A percentile compares a stretch with the other conserved stretches of the same genome.
Evolutionary conservation across 2,888 invertebrate species (phyloP).

Genomic region (Bombyx huttoni): DNA sequence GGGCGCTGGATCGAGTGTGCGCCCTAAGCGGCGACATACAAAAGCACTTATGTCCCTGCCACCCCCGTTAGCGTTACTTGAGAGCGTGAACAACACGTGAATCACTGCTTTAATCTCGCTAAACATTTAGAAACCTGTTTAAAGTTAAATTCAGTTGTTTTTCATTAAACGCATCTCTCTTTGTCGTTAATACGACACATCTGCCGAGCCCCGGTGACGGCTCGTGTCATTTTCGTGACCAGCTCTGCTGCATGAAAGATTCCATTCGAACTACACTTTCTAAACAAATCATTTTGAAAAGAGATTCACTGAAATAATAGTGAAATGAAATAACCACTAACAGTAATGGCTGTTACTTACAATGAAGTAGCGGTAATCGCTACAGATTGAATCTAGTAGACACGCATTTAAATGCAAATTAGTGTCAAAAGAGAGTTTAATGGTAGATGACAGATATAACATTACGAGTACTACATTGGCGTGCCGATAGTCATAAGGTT

Average conservation of each 20-base stretch:
- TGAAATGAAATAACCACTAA: too few species aligned
- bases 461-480: too few species aligned
- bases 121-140: constrained; percentile 8
- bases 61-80: neutral
- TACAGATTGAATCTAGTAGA: too few species aligned
- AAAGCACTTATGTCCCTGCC: neutral
- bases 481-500: too few species aligned
- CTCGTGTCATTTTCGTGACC: neutral
- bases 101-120: neutral
- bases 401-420: too few species aligned
- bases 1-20: neutral
- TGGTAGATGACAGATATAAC: too few species aligned
- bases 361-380: too few species aligned
- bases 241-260: neutral
- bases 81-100: neutral
- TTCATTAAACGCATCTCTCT: constrained; percentile 12
- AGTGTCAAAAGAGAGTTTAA: too few species aligned
- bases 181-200: constrained; percentile 37
- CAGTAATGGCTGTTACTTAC: too few species aligned
- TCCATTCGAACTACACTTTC: neutral
- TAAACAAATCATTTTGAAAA: neutral
- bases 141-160: constrained; percentile 33
- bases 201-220: constrained; percentile 23
- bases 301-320: neutral
- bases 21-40: neutral